phyloP scores from a whole-genome alignment of 1,140 invertebrate genomes.

The Sycophaga agraensis region DNA sequence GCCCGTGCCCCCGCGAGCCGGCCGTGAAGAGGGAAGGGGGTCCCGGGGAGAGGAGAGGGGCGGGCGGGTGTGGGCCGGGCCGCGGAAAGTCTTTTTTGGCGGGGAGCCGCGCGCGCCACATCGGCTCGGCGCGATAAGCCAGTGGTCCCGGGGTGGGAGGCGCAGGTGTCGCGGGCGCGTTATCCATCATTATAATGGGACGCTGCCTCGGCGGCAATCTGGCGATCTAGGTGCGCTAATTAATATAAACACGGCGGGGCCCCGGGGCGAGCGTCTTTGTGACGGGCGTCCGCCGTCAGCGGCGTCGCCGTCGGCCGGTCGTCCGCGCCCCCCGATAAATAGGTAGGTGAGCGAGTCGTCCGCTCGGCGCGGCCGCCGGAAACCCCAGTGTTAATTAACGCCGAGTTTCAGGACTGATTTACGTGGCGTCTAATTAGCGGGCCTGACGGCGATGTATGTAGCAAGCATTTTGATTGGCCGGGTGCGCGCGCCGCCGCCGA shows the following conservation, averaged over 20 bases:
- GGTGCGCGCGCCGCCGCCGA: not conserved
- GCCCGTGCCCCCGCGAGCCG: too few species aligned
- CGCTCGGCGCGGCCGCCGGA: conserved; percentile 4
- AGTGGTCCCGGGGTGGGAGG: not conserved
- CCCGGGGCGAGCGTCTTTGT: not conserved
- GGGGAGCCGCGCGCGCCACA: too few species aligned
- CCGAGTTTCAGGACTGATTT: conserved; percentile 58
- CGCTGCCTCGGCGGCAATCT: conserved; percentile 14
- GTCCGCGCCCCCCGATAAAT: conserved; percentile 45
- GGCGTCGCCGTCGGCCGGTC: conserved; percentile 3
- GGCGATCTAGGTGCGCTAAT: conserved; percentile 21
- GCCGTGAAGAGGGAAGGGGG: too few species aligned
- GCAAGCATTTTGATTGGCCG: conserved; percentile 57
- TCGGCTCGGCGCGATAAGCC: conserved; percentile 5
- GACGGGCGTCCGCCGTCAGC: not conserved
- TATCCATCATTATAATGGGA: conserved; percentile 24
- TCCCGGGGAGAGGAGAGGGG: not conserved
- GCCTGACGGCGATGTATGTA: conserved; percentile 53
- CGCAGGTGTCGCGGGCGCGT: not conserved
- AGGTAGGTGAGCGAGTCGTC: conserved; percentile 51
- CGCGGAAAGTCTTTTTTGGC: not conserved
- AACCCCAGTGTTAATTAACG: conserved; percentile 56
- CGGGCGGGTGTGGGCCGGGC: too few species aligned
- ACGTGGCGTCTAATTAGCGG: conserved; percentile 59
- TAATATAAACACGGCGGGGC: conserved; percentile 22